phyloP scores from a whole-genome alignment of 2,888 invertebrate species.

The Rhagonycha fulva region DNA sequence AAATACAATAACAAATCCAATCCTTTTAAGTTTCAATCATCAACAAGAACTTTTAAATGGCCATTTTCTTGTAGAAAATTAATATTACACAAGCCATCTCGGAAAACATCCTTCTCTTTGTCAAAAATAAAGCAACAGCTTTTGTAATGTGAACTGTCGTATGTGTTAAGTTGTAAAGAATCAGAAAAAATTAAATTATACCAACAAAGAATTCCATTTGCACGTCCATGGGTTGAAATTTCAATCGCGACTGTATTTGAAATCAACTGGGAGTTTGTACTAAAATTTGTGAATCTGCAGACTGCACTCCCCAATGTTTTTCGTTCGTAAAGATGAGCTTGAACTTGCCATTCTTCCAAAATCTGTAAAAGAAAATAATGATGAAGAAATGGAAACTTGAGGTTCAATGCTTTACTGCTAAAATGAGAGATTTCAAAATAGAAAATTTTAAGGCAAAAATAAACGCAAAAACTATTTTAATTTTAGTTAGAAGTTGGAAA shows the following conservation, averaged over 20 bases:
- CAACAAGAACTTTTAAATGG: slow-evolving; percentile 35
- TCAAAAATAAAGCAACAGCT: slow-evolving; percentile 58
- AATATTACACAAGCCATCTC: slow-evolving; percentile 49
- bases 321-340: slow-evolving; percentile 55
- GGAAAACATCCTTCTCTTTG: slow-evolving; percentile 45
- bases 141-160: slow-evolving; percentile 55
- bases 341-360: slow-evolving; percentile 60
- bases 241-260: slow-evolving; percentile 36
- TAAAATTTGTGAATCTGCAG: background rate
- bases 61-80: slow-evolving; percentile 33
- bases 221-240: slow-evolving; percentile 48
- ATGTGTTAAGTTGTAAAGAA: slow-evolving; percentile 54
- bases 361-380: slow-evolving; percentile 41
- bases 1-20: background rate
- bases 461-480: no score
- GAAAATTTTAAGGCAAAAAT: no score
- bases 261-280: background rate
- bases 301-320: slow-evolving; percentile 41
- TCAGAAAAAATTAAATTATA: slow-evolving; percentile 58
- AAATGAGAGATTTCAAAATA: no score
- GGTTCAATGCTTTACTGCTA: background rate
- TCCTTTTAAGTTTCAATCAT: background rate
- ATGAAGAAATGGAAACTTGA: background rate
- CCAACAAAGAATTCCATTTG: slow-evolving; percentile 62
- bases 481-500: no score